Evolutionary conservation across 2,797 vertebrate species (phyloP).

Genomic region (Lacerta agilis): DNA sequence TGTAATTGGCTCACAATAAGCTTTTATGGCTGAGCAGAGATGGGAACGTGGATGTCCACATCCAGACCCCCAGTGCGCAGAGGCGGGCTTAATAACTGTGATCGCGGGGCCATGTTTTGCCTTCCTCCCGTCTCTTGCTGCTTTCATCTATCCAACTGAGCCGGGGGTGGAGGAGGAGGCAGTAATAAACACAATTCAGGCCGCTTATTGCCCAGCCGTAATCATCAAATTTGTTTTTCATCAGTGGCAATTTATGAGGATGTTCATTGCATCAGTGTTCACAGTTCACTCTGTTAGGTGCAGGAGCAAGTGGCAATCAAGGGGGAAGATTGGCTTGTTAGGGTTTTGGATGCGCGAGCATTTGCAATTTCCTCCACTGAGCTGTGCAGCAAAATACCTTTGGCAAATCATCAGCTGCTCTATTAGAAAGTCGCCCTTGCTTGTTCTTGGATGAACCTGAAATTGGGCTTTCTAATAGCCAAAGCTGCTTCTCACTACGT

Average conservation of each 20-base stretch:
- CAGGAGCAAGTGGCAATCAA: conserved; percentile 4
- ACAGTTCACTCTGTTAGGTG: neutral
- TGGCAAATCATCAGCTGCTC: conserved; percentile 23
- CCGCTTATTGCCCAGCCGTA: neutral
- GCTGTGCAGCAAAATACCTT: neutral
- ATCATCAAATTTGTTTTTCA: conserved; percentile 36
- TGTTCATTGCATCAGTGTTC: neutral
- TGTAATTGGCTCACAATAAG: neutral
- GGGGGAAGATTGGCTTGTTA: conserved; percentile 29
- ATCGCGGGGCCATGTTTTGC: neutral
- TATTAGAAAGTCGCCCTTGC: conserved; percentile 14
- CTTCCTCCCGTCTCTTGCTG: neutral
- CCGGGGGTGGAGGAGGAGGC: neutral
- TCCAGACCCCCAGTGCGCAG: neutral
- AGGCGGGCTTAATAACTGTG: neutral
- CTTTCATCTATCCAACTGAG: neutral
- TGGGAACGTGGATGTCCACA: neutral
- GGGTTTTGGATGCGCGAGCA: neutral
- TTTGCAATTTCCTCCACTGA: conserved; percentile 8
- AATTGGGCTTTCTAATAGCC: neutral
- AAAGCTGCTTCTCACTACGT: neutral
- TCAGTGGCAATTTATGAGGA: conserved; percentile 23
- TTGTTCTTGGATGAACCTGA: conserved; percentile 5
- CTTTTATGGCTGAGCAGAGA: neutral
- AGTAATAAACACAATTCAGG: conserved; percentile 2